phyloP scores from a whole-genome alignment of 2,888 invertebrate species.

The Liopterus haemorrhoidalis region DNA sequence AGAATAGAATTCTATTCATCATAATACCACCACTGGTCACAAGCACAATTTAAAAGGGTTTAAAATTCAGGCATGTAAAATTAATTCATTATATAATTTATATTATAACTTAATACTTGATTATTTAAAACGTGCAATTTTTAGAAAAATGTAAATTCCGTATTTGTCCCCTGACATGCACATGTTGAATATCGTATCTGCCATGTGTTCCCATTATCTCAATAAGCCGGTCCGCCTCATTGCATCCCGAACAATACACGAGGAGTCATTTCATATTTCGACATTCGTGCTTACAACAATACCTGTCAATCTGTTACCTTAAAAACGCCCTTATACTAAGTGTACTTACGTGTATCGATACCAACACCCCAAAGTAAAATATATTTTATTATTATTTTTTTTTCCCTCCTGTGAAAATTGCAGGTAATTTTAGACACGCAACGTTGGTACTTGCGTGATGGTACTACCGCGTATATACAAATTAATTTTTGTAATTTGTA shows the following conservation, averaged over 20 bases:
- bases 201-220: constrained; percentile 18
- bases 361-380: constrained; percentile 34
- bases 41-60: constrained; percentile 1
- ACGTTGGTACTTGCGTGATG: constrained; percentile 21
- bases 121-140: no score
- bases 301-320: no score
- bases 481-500: constrained; percentile 24
- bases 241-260: constrained; percentile 27
- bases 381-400: constrained; percentile 27
- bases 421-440: constrained; percentile 36
- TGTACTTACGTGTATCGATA: constrained; percentile 3
- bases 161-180: no score
- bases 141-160: no score
- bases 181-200: no score
- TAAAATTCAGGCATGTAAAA: no score
- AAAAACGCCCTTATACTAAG: constrained; percentile 4
- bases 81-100: no score
- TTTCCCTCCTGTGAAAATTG: constrained; percentile 32
- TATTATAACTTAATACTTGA: no score
- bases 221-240: constrained; percentile 20
- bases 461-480: constrained; percentile 18
- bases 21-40: no score
- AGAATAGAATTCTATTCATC: no score
- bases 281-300: constrained; percentile 29
- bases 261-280: constrained; percentile 26